Evolutionary conservation across 2,888 invertebrate species (phyloP), one percentile per base, ranked within the genome.

Genomic region (Brachypalpus laphriformis): DNA sequence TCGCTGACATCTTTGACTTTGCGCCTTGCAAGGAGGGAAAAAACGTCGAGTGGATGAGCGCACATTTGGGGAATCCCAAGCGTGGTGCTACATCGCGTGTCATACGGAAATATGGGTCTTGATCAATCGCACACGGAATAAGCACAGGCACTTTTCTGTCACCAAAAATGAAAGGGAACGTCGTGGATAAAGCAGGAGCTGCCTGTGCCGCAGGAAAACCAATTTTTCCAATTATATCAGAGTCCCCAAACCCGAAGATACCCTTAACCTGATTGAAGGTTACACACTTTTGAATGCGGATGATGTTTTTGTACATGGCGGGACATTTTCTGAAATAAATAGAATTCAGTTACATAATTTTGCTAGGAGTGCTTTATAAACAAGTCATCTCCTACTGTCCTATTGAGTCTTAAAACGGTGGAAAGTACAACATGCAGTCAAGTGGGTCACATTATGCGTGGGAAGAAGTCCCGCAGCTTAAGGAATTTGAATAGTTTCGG

Each of bases 31-130:
- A 92, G 0, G 98, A 97, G 0, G 98, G 98, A 87, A 98, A 96
- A 94, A 99, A 98, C 80, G 95, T 93, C 14, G 97, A 96, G 91
- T 98, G 98, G 31, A 97, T 90, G 49, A 98, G 92, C 3, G 98
- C 94, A 70, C 99, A 98, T 92, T 99, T 98, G 14, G 95, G 95
- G 92, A 95, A 94, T 88, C 97, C 96, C 11, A 99, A 93, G 9
- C 96, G 94, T 0, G 99, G 98, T 0, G 99, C 98, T n/a, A 99
- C 98, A 93, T 99, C 99, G 68, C 99, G 94, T 0, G 98, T 96
- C 99, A 99, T 98, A 34, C 99, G 94, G 93, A 99, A 99, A 92
- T 99, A 99, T 0, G 99, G 99, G 93, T 99, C 99, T 94, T 99
- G 99, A 93, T 99, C 99, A 87, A 99, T 99, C 7, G 98, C 99